A percentile compares a stretch with the other conserved stretches of the same genome.
Conservation (phyloP, 1,140 invertebrate species). For the Achroia grisella region DNA sequence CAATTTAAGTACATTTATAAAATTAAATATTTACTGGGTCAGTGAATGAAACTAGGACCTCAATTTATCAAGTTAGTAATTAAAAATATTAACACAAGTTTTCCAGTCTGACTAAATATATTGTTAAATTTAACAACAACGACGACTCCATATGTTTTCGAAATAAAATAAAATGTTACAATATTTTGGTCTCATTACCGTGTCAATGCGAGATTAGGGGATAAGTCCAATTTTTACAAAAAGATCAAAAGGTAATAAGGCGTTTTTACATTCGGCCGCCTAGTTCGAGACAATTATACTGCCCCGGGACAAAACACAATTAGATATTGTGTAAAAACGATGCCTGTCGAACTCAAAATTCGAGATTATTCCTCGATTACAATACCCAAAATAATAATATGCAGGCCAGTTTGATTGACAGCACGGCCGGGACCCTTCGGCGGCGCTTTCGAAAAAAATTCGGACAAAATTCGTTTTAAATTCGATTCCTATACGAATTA, state of each 20-base stretch:
- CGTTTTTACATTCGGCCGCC: conserved; percentile 43
- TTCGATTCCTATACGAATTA: conserved; percentile 45
- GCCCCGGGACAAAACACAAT: conserved; percentile 59
- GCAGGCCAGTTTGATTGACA: conserved; percentile 55
- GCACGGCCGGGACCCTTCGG: conserved; percentile 21
- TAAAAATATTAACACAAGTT: too few species aligned
- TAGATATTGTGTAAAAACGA: conserved; percentile 23
- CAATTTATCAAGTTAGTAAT: too few species aligned
- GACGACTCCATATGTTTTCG: conserved; percentile 23
- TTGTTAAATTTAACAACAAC: background rate
- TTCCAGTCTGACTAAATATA: too few species aligned
- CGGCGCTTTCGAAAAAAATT: conserved; percentile 38
- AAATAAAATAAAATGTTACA: conserved; percentile 27
- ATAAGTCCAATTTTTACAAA: conserved; percentile 58
- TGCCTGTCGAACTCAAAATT: conserved; percentile 41
- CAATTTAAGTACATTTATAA: too few species aligned
- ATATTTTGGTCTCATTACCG: conserved; percentile 67
- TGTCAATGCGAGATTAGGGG: conserved; percentile 70
- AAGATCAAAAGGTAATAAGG: conserved; percentile 37
- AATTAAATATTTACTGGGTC: too few species aligned
- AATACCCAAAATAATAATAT: conserved; percentile 59
- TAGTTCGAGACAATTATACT: conserved; percentile 47
- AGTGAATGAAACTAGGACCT: too few species aligned
- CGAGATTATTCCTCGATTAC: conserved; percentile 33
- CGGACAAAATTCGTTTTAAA: conserved; percentile 31